Evolutionary conservation across 2,888 invertebrate genomes (phyloP), one percentile per base, ranked within the genome.

Genomic region (Lysandra bellargus): DNA sequence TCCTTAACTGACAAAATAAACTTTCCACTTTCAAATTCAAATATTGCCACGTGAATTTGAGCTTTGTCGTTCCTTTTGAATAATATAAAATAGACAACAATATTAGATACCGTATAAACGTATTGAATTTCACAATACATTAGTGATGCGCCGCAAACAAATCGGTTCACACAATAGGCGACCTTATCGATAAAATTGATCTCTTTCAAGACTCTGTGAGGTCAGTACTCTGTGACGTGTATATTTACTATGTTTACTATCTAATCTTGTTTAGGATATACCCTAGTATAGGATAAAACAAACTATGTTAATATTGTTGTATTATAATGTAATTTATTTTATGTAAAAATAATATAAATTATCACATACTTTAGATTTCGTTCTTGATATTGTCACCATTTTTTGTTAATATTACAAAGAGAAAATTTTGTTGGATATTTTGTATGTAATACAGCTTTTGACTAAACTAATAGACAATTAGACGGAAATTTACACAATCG

Each of bases 121-220:
- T 69, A 69, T 69, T 37, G 69, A 69, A 69, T 69, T 69, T 37
- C 33, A 69, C 74, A 74, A 74, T 74, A 44, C 44, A 44, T 44
- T 44, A 74, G 40, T 23, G 74, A 74, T 6, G 44, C 44, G n/a
- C 44, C 74, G 40, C 74, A 74, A 74, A 74, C 74, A 74, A 74
- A 74, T 74, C 44, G 74, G n/a, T 44, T 74, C 40, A 12, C 74
- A 74, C 74, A 74, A 74, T 74, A 74, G 44, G 40, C 74, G 44
- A 44, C 44, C 40, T 74, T 74, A 74, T 74, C 74, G 74, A 74
- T 44, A 74, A 74, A 74, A 74, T 40, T 74, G 74, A 74, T 40
- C 23, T 44, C 74, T 74, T 74, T 44, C 40, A 44, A 44, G 33
- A 69, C 14, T 61, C 61, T 69, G 69, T 69, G 33, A 69, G 69